phyloP scores from a whole-genome alignment of 2,888 invertebrate species.

The Homarus gammarus region DNA sequence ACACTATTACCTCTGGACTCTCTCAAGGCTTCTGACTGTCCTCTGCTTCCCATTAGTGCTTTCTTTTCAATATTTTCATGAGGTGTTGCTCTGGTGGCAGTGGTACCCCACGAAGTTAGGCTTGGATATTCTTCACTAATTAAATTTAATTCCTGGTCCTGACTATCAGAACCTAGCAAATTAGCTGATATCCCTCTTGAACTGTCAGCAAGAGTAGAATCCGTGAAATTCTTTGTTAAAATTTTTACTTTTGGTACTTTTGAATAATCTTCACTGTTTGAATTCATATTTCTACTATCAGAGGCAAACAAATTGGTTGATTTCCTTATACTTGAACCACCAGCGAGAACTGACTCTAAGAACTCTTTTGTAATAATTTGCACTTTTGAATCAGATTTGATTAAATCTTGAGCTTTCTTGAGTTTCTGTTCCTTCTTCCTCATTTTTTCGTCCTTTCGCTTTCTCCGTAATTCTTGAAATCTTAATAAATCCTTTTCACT shows the following conservation, averaged over 20 bases:
- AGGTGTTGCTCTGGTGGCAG: not conserved
- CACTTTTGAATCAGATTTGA: slow-evolving; percentile 8
- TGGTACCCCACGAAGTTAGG: not conserved
- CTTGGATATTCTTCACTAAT: not conserved
- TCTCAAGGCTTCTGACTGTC: not conserved
- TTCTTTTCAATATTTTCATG: not conserved
- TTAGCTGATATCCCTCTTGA: no score
- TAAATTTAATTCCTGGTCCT: no score
- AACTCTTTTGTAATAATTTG: slow-evolving; percentile 17
- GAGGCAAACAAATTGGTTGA: not conserved
- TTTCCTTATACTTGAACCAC: not conserved
- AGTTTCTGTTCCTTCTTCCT: slow-evolving; percentile 5
- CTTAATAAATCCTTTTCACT: not conserved
- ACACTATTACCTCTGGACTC: not conserved
- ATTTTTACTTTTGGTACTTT: no score
- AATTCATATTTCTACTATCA: no score
- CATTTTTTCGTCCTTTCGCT: slow-evolving; percentile 26
- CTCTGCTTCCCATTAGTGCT: not conserved
- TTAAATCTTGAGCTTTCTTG: slow-evolving; percentile 15
- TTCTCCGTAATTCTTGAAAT: not conserved
- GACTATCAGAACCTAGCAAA: not conserved
- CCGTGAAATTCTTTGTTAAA: no score
- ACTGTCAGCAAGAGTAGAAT: not conserved
- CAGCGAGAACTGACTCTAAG: not conserved
- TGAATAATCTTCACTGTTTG: no score